Evolutionary conservation across 1,140 invertebrate genomes (phyloP).

Genomic region (Hormaphis cornu): DNA sequence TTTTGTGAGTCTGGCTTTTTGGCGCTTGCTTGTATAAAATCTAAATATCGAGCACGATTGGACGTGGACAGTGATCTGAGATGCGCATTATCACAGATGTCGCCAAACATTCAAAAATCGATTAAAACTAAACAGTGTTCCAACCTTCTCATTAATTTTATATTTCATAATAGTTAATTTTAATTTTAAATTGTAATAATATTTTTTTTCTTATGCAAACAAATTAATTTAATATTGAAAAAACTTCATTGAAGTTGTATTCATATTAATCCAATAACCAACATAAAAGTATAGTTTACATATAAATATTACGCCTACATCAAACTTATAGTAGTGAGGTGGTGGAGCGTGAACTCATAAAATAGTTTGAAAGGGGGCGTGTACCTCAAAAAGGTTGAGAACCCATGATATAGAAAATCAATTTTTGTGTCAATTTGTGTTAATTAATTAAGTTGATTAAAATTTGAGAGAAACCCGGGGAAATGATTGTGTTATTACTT

Average conservation of each 20-base stretch:
- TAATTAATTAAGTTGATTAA: too few relatives aligned
- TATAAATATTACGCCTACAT: not conserved
- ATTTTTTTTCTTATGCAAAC: not conserved
- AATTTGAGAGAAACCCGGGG: too few relatives aligned
- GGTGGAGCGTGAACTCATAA: not conserved
- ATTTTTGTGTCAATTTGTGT: too few relatives aligned
- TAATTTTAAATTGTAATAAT: constrained; percentile 15
- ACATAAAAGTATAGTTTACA: not conserved
- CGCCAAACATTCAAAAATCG: not conserved
- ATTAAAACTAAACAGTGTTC: not conserved
- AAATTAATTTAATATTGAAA: constrained; percentile 12
- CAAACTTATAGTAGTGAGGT: not conserved
- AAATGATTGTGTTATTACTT: too few relatives aligned
- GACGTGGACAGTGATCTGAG: constrained; percentile 29
- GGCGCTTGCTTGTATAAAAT: constrained; percentile 35
- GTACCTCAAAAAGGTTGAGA: not conserved
- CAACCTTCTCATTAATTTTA: not conserved
- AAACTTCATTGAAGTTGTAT: not conserved
- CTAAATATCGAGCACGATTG: constrained; percentile 36
- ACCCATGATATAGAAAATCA: not conserved
- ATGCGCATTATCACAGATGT: constrained; percentile 24
- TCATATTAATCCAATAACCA: constrained; percentile 3
- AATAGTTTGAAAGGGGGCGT: constrained; percentile 2
- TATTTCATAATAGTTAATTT: not conserved
- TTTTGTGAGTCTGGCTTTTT: constrained; percentile 36